Base-by-base conservation (phyloP, 2,113 vertebrate genomes). In the Thalassarche chlororhynchos region DNA sequence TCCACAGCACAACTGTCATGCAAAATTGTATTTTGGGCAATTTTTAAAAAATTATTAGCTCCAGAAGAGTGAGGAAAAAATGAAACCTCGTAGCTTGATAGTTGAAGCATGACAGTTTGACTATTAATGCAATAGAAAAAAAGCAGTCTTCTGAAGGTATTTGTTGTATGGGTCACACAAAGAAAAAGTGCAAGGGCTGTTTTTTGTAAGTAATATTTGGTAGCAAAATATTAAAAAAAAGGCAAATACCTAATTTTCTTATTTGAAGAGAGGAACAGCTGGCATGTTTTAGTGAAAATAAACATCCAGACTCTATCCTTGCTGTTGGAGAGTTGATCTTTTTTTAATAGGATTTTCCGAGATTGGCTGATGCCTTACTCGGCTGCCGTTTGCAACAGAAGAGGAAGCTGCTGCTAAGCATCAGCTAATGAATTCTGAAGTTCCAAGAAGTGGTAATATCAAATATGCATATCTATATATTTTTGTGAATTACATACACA, bases 331-430 rank as follows among this genome's bases (percentile, higher is more conserved):
- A 85, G 44, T 40, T 86, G 64, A 92, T 90, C 24, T 68, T 79
- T 84, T 83, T 92, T 93, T 95, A 89, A 91, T 58, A 87, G 52
- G 58, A n/a, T 95, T 93, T 86, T 85, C 87, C 7, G 3, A 94
- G 55, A 75, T 55, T 81, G 58, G 60, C 74, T 84, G 60, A 55
- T 95, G 72, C 74, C 44, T 84, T 64, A 36, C 40, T 94, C 2
- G 0, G 58, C 74, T 92, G 55, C 64, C 85, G 55, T 54, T 69
- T 47, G 34, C 51, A 75, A 36, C 13, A 87, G 52, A 65, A 80
- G 47, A 87, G 20, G 65, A 96, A 90, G 52, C 18, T 83, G 62
- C 44, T 84, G 40, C 81, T 87, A 89, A 87, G 32, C 28, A 52
- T 69, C 12, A 52, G 23, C 46, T 88, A 93, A 95, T 72, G 75